These are phyloP conservation scores for Druon quercuslanigerum DNA, from an alignment of 1,140 invertebrate genomes.

Conservation along the genomic window DNA sequence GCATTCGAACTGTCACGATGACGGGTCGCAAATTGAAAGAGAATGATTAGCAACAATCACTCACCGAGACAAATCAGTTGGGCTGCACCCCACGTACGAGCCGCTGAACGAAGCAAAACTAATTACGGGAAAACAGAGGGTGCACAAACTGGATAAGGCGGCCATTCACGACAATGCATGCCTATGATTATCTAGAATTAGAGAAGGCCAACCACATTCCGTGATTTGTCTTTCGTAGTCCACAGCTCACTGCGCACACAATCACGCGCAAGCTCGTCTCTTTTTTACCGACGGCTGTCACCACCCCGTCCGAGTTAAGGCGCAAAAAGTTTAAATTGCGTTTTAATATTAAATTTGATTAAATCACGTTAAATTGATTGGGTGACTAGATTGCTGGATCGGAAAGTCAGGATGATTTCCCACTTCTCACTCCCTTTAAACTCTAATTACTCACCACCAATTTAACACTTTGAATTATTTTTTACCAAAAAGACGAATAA, in stretches of 20 bases:
- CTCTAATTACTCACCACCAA: no score
- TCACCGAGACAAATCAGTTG: constrained; percentile 58
- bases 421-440: no score
- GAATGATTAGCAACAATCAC: constrained; percentile 33
- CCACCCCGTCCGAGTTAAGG: no score
- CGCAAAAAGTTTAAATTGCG: no score
- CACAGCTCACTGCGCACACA: no score
- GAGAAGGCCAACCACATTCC: constrained; percentile 23
- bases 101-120: constrained; percentile 63
- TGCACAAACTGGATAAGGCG: constrained; percentile 66
- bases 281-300: background rate
- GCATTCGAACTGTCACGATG: constrained; percentile 35
- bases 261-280: background rate
- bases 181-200: constrained; percentile 3
- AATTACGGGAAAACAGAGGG: constrained; percentile 67
- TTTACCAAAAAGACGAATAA: no score
- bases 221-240: constrained; percentile 9
- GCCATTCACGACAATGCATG: constrained; percentile 61
- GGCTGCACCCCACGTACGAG: constrained; percentile 53
- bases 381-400: no score
- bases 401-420: no score
- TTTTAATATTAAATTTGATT: no score
- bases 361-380: no score
- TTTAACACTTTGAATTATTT: no score
- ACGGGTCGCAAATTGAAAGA: constrained; percentile 1